These are phyloP conservation scores for Phyllotreta striolata DNA, from an alignment of 2,888 invertebrate species.

Conservation along the genomic window DNA sequence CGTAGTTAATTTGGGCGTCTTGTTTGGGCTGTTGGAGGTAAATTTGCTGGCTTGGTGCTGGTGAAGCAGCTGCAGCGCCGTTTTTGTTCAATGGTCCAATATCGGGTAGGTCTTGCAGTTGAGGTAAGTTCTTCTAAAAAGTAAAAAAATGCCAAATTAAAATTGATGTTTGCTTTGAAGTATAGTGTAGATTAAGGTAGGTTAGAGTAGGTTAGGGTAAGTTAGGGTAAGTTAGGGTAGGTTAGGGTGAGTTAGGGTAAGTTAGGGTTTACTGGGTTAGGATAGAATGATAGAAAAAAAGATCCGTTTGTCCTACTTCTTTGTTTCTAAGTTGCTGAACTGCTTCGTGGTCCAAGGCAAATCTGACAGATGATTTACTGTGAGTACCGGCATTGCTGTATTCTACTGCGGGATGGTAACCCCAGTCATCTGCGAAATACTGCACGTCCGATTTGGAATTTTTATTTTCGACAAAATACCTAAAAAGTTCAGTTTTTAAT, in stretches of 20 bases:
- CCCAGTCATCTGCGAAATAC: slow-evolving; percentile 70
- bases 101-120: slow-evolving; percentile 39
- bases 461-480: slow-evolving; percentile 56
- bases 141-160: slow-evolving; percentile 11
- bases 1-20: slow-evolving; percentile 12
- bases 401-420: slow-evolving; percentile 70
- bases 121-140: slow-evolving; percentile 40
- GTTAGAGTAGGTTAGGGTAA: too few species aligned
- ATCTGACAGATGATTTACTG: slow-evolving; percentile 63
- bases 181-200: too few species aligned
- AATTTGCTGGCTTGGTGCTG: slow-evolving; percentile 8
- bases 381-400: slow-evolving; percentile 65
- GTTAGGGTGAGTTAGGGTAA: too few species aligned
- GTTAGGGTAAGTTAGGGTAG: too few species aligned
- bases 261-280: too few species aligned
- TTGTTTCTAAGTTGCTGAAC: slow-evolving; percentile 61
- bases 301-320: slow-evolving; percentile 43
- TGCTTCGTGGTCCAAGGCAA: slow-evolving; percentile 67
- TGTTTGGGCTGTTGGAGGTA: not conserved
- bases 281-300: too few species aligned
- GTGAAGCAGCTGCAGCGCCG: slow-evolving; percentile 4
- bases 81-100: slow-evolving; percentile 32
- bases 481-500: slow-evolving; percentile 48
- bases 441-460: slow-evolving; percentile 65
- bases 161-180: slow-evolving; percentile 6